Base-by-base conservation (phyloP, 2,113 vertebrate genomes). In the Setophaga petechia region DNA sequence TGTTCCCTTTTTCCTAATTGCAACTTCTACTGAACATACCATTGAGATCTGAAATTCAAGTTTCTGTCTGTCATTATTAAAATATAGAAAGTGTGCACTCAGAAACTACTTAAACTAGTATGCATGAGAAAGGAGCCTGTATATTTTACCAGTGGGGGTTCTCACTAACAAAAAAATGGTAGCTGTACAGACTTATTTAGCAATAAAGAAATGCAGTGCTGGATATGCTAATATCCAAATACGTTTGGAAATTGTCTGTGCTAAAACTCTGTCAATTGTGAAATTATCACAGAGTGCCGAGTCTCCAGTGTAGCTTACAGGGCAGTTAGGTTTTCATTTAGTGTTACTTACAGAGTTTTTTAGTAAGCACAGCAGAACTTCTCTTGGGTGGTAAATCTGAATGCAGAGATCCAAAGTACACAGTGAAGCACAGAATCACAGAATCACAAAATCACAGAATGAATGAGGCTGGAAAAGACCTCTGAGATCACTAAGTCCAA, bases 1-100 rank as follows among this genome's bases (percentile, higher is more conserved):
- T 96, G 88, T 63, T 93, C 88, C 35, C 75, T 91, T 94, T 96
- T 94, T 95, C 72, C 59, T 94, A 95, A 93, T 94, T 95, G 79
- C 75, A 84, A n/a, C 49, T 90, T 90, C 85, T 88, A 12, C 51
- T 73, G 51, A 93, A 84, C 61, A 69, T 86, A 59, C 94, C 75
- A 90, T 8, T 80, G 92, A 94, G 92, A 92, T 86, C 37, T 88
- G 76, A 94, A 92, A 90, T 58, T 83, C 79, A 86, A 80, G 16
- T 35, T 95, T 77, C 67, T 85, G 23, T 46, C n/a, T 33, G 54
- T 21, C 55, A 46, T 61, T 49, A 57, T 23, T 51, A 73, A 62
- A 93, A 76, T 54, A 73, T 0, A 62, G 59, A 88, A 86, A 69
- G 11, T 0, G 1, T 44, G 37, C n/a, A 82, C 16, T 24, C 31